Percentiles rank a stretch among this genome's conserved stretches.
phyloP scores from a whole-genome alignment of 2,797 vertebrate species.

The Crenichthys baileyi region DNA sequence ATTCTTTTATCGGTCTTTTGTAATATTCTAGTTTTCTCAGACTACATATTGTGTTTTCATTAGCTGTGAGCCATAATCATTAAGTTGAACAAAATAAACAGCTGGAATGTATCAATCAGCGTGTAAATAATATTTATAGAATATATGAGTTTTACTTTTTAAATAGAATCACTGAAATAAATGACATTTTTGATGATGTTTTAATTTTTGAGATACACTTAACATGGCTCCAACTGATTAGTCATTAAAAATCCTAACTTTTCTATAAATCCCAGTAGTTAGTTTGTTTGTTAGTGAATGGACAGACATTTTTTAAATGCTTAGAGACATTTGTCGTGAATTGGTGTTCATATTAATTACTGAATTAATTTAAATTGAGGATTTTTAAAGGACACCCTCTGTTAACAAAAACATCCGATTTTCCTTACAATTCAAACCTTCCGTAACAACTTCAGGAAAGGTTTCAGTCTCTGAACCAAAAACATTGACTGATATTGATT shows the following conservation, averaged over 20 bases:
- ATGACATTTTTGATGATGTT: background rate
- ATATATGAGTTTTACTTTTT: background rate
- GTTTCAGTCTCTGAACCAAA: background rate
- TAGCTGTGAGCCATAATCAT: no score
- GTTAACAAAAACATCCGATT: background rate
- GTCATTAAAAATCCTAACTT: background rate
- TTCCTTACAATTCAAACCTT: background rate
- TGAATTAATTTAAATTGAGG: background rate
- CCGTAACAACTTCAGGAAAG: background rate
- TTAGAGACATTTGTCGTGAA: background rate
- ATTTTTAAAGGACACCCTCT: background rate
- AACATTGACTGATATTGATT: no score
- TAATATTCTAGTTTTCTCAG: background rate
- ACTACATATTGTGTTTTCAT: background rate
- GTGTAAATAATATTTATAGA: background rate
- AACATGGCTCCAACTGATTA: background rate
- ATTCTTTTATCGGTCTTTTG: background rate
- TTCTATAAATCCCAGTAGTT: background rate
- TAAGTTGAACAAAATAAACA: background rate
- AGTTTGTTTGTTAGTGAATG: background rate
- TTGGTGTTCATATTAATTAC: no score
- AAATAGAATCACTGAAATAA: background rate
- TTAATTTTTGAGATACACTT: background rate
- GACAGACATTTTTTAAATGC: no score
- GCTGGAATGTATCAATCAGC: background rate